These are phyloP conservation scores for Eciton burchellii DNA, from an alignment of 1,140 invertebrate genomes.

Conservation along the genomic window DNA sequence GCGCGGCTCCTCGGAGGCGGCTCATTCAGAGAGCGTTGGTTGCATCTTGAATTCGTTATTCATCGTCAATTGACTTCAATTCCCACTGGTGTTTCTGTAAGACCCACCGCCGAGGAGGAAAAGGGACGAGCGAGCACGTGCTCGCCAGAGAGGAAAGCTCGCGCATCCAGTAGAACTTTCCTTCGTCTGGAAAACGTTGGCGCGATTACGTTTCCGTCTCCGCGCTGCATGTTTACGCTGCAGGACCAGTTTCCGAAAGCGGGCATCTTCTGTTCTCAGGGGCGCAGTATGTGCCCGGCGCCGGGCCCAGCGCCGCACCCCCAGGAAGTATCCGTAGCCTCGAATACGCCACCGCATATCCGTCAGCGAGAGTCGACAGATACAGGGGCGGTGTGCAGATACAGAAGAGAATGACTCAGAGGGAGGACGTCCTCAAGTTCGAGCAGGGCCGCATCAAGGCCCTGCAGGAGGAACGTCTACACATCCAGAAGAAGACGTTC, in stretches of 20 bases:
- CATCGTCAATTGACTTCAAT: not conserved
- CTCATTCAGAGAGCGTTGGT: not conserved
- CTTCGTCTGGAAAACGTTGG: conserved; percentile 45
- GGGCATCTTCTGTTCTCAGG: conserved; percentile 82
- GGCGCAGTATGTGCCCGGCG: conserved; percentile 90
- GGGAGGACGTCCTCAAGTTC: conserved; percentile 96
- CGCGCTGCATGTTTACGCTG: conserved; percentile 11
- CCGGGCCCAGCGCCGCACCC: conserved; percentile 85
- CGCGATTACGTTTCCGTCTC: conserved; percentile 3
- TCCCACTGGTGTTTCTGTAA: not conserved
- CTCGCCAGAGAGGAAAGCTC: conserved; percentile 24
- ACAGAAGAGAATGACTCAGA: conserved; percentile 93
- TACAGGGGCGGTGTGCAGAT: conserved; percentile 75
- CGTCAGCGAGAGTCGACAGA: conserved; percentile 71
- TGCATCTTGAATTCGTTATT: conserved; percentile 16
- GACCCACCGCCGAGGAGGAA: not conserved
- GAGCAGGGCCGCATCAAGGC: conserved; percentile 98
- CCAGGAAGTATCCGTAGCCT: conserved; percentile 70
- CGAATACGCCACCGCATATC: conserved; percentile 63
- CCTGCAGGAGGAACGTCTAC: conserved; percentile 97
- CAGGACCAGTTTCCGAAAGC: conserved; percentile 18
- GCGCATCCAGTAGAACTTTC: no score
- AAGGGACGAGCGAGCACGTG: conserved; percentile 10
- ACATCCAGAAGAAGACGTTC: conserved; percentile 99
- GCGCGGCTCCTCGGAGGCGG: not conserved